Base-by-base conservation (phyloP, 2,888 invertebrate genomes). In the Linnaemya tessellans region DNA sequence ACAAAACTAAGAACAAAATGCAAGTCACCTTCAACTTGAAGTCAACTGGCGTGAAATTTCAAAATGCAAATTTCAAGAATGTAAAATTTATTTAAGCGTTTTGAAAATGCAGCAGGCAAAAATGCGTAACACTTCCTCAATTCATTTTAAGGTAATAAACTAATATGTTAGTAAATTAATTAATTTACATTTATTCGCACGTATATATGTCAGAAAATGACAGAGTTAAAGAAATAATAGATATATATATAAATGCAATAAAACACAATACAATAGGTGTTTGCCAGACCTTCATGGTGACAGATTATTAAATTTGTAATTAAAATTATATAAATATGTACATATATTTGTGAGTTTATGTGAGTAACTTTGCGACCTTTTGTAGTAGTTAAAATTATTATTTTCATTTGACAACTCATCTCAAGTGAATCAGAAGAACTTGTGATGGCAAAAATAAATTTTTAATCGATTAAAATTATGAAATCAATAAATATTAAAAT, bases 101-200 rank as follows among this genome's bases (percentile, higher is more conserved):
- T 64, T 43, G 54, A n/a, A 11, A 54, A 54, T 20, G 22, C 25
- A 65, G 46, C 30, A 46, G 22, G 38, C 10, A 68, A 79, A 68
- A 70, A 80, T 80, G 71, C 79, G 79, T 56, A 71, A 68, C 56
- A 71, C 71, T 80, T 71, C 79, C 79, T 80, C 46, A 71, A 71
- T 80, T 80, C 46, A 35, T 68, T 20, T 20, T 30, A 2, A 30
- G 3, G 9, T 65, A 49, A 58, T 41, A 43, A 13, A n/a, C 0
- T 13, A 41, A 38, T 9, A 54, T 22, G 20, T 54, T 10, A 22
- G 18, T 10, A 54, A 20, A 51, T 10, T 54, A 20, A 22, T 4
- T 1, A 20, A 3, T 15, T 18, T 51, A 22, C 51, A 22, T 15
- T 11, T 5, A 62, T 8, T 38, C 20, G 38, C 20, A 20, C 38